These are phyloP conservation scores for Dunckerocampus dactyliophorus DNA, from an alignment of 2,113 vertebrate species.

Conservation along the genomic window DNA sequence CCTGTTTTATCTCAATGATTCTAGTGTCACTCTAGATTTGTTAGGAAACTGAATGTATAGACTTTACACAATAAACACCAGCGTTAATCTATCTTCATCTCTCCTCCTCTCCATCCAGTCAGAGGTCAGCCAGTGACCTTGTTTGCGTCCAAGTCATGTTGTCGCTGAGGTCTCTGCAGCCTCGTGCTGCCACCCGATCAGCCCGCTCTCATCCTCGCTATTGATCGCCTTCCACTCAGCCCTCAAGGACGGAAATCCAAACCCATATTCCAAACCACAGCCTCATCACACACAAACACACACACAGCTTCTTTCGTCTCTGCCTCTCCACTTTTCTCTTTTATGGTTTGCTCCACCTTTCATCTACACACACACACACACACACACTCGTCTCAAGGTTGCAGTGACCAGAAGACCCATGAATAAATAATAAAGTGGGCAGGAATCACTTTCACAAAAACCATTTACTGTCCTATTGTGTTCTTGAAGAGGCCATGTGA, in stretches of 20 bases:
- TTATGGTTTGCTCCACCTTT: constrained; percentile 44
- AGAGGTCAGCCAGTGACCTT: constrained; percentile 70
- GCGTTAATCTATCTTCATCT: background rate
- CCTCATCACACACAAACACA: constrained; percentile 20
- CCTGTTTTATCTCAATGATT: too few relatives aligned
- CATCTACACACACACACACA: constrained; percentile 24
- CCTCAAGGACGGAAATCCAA: constrained; percentile 75
- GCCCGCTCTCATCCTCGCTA: constrained; percentile 65
- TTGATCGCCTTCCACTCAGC: constrained; percentile 70
- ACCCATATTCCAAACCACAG: constrained; percentile 60
- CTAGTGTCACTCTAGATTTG: too few relatives aligned
- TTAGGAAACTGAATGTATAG: too few relatives aligned
- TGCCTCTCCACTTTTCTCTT: constrained; percentile 52
- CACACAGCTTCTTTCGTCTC: constrained; percentile 25
- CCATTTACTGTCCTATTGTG: constrained; percentile 76
- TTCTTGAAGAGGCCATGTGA: constrained; percentile 57
- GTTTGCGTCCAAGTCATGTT: constrained; percentile 62
- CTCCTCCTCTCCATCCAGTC: constrained; percentile 13
- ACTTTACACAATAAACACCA: too few relatives aligned
- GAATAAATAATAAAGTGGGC: constrained; percentile 77
- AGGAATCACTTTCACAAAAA: constrained; percentile 77
- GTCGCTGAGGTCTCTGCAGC: constrained; percentile 53
- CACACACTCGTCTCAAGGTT: constrained; percentile 67
- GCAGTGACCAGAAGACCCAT: constrained; percentile 77
- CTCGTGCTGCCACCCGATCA: constrained; percentile 70